Percentiles rank a stretch among this genome's conserved stretches.
Conservation (phyloP, 1,140 invertebrate species). For the Amphibalanus amphitrite region DNA sequence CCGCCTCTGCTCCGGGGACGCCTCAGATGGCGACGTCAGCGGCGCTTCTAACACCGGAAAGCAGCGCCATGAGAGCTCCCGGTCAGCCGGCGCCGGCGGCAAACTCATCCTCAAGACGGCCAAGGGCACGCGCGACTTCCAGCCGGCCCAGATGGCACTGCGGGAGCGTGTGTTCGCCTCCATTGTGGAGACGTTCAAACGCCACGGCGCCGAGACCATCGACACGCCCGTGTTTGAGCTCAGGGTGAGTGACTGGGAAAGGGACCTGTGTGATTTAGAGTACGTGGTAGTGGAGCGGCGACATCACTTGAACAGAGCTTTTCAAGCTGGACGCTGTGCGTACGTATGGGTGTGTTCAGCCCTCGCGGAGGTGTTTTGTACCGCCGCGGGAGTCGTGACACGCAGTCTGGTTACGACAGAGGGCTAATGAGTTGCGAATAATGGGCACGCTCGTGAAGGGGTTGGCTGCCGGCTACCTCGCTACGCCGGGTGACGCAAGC, state of each 20-base stretch:
- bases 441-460: too few relatives aligned
- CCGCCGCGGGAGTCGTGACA: too few relatives aligned
- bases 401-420: too few relatives aligned
- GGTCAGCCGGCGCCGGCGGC: conserved; percentile 30
- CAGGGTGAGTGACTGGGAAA: conserved; percentile 48
- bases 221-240: conserved; percentile 99
- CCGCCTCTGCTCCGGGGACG: neutral
- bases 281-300: too few relatives aligned
- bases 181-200: conserved; percentile 81
- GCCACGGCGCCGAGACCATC: conserved; percentile 94
- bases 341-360: too few relatives aligned
- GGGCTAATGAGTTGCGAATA: too few relatives aligned
- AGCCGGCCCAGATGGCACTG: conserved; percentile 83
- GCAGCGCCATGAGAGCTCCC: conserved; percentile 8
- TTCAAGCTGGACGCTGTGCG: too few relatives aligned
- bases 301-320: too few relatives aligned
- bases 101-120: conserved; percentile 21
- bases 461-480: too few relatives aligned
- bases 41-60: conserved; percentile 10
- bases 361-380: too few relatives aligned
- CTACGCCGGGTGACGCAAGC: too few relatives aligned
- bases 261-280: too few relatives aligned
- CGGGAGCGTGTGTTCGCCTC: conserved; percentile 73
- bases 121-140: conserved; percentile 91
- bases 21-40: neutral